These are phyloP conservation scores for Anolis apletophallus DNA, from an alignment of 2,797 vertebrate species.

Conservation along the genomic window DNA sequence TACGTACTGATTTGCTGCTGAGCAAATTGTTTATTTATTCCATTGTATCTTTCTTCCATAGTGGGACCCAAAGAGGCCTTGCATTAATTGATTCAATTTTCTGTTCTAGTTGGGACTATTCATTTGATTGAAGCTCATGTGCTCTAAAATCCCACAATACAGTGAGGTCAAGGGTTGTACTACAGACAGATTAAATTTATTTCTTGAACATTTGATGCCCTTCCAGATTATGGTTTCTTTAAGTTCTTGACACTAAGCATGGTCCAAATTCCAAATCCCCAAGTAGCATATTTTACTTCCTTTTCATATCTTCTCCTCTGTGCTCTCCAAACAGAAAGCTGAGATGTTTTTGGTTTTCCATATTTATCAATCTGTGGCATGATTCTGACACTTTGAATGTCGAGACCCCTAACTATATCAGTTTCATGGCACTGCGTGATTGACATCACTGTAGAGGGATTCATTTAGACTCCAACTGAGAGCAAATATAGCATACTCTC, in stretches of 20 bases:
- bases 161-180: neutral
- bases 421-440: slow-evolving; percentile 40
- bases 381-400: neutral
- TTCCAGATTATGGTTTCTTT: neutral
- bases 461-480: slow-evolving; percentile 50
- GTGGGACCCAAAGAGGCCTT: no score
- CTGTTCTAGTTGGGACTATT: neutral
- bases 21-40: neutral
- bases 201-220: neutral
- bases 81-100: neutral
- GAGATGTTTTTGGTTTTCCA: neutral
- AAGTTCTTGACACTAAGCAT: neutral
- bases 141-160: neutral
- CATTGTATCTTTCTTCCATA: no score
- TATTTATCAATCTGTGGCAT: slow-evolving; percentile 17
- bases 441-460: slow-evolving; percentile 49
- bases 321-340: neutral
- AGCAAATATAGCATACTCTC: slow-evolving; percentile 57
- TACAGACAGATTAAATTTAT: neutral
- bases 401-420: slow-evolving; percentile 20
- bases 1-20: neutral
- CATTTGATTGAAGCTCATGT: neutral
- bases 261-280: no score
- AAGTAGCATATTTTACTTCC: neutral
- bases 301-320: neutral